Base-by-base conservation (phyloP, 53 echinoderm and acorn worm species). In the Hippasteria phrygiana region DNA sequence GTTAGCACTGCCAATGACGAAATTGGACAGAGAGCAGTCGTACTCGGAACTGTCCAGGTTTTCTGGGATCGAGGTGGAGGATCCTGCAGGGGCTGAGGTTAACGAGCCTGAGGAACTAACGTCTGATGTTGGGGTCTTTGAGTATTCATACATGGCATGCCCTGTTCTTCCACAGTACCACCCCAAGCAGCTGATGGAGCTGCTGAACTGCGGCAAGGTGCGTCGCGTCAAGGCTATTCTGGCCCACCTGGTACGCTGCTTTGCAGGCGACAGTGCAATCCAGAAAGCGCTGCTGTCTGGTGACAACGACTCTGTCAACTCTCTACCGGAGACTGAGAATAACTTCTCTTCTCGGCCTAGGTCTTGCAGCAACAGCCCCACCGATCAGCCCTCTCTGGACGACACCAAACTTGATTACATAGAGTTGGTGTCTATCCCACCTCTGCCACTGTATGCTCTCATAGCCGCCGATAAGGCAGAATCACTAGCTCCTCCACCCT, bases 111-210 rank as follows among this genome's bases (percentile, higher is more conserved):
- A 94, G 28, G 88, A 87, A 24, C 41, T 54, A 1, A 71, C 73
- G 22, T 71, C 78, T 24, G 97, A 97, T 33, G 78, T 86, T 17
- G 99, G 99, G 5, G 75, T 99, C 47, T 99, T 99, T 90, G 99
- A 99, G 64, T 65, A 74, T 42, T 94, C 95, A 1, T 94, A 99
- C 76, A 90, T 90, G 63, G 78, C 93, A 22, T 99, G 93, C 75
- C 95, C 95, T 32, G 96, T 99, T 20, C 89, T 99, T 43, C 99
- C 99, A 13, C 99, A 99, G 88, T 99, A 99, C 53, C 99, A 99
- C 62, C 99, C 99, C 10, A 95, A 91, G 80, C 95, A 96, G 76
- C 65, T 99, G 75, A 99, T 94, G 94, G 99, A 96, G 41, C 91
- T 99, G 42, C 90, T 99, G 90, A 99, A 96, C 82, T 96, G 99